Evolutionary conservation across 2,797 vertebrate species (phyloP).

Genomic region (Rhinichthys osculus): DNA sequence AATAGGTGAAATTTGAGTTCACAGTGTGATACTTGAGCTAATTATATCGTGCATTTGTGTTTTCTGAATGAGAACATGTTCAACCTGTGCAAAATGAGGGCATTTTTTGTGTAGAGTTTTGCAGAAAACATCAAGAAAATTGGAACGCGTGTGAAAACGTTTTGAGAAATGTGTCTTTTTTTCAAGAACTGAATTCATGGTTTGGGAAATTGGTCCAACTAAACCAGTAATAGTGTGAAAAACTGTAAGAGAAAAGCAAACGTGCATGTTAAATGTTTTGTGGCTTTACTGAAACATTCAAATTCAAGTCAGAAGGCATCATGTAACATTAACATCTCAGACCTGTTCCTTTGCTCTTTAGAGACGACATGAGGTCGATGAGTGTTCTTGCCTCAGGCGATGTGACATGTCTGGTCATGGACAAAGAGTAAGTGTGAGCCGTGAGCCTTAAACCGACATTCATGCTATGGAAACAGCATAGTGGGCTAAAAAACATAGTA

Average conservation of each 20-base stretch:
- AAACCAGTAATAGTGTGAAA: no score
- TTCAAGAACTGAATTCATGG: no score
- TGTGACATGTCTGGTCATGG: constrained; percentile 76
- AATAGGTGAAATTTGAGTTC: no score
- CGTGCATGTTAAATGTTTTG: neutral
- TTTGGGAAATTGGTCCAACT: no score
- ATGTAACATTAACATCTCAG: constrained; percentile 34
- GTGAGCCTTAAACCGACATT: neutral
- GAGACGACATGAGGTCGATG: constrained; percentile 70
- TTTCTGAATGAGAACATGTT: no score
- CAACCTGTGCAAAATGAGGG: no score
- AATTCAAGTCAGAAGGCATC: constrained; percentile 28
- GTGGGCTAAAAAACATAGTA: neutral
- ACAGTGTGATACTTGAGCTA: no score
- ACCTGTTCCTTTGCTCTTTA: constrained; percentile 54
- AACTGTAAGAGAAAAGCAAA: neutral
- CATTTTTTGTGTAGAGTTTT: no score
- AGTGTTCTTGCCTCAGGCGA: constrained; percentile 71
- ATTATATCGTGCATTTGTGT: no score
- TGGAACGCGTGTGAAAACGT: no score
- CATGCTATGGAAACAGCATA: constrained; percentile 15
- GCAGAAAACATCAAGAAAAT: no score
- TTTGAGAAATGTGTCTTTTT: no score
- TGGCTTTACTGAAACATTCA: neutral
- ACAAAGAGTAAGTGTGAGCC: constrained; percentile 74